Evolutionary conservation across 2,888 invertebrate genomes (phyloP), one percentile per base, ranked within the genome.

Genomic region (Mimas tiliae): DNA sequence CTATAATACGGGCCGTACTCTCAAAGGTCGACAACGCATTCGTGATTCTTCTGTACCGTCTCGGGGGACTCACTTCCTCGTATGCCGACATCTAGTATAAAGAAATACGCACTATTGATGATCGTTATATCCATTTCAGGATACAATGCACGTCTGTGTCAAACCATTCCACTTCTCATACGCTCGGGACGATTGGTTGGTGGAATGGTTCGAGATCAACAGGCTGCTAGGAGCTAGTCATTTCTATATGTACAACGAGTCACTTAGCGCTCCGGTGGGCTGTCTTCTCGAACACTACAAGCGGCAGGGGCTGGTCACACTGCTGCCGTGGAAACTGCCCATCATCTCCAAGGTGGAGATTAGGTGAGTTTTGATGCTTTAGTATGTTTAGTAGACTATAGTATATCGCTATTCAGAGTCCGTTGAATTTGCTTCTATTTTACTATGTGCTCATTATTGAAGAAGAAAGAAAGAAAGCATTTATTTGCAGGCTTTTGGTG

Each of bases 101-200:
- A 27, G 1, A 27, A 3, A 27, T 27, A 38, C 38, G 7, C 27
- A 38, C 38, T 6, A 45, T 1, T 19, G 14, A 21, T 6, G 16
- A 45, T 47, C 14, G 11, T 21, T 19, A 12, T 6, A 9, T 55
- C 27, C 14, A 48, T 65, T 88, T 8, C 86, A 93, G 85, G 94
- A 95, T 72, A 94, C 94, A 55, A 94, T 96, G 63, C 97, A 96
- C 33, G 95, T 98, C 38, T 98, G 98, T 86, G 97, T 98, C 48
- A 98, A 98, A 82, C 98, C 98, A 0, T 95, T 98, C 71, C 98
- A 98, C 88, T 98, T 97, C 85, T 95, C 96, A 75, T 98, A 98
- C 87, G 96, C 97, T 81, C 95, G 97, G 74, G 96, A 96, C 6
- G 91, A 97, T 67, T 97, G 97, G 94, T 93, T 98, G 72, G 90